Conservation (phyloP, 2,113 vertebrate species). For the Thinocorus orbignyianus region DNA sequence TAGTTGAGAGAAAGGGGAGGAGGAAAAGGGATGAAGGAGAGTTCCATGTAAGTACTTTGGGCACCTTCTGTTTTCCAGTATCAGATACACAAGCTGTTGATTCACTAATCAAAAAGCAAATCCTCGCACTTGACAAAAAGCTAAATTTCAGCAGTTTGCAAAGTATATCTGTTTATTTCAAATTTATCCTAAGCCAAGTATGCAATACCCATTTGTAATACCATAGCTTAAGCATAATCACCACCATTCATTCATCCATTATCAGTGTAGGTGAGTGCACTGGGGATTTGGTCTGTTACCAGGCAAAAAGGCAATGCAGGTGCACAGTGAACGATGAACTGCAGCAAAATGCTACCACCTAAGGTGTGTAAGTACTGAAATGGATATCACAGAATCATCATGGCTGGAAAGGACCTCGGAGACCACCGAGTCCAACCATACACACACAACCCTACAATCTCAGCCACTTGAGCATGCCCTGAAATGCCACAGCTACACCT, state of each 20-base stretch:
- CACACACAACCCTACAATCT: no score
- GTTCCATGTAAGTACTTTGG: not conserved
- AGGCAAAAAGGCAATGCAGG: not conserved
- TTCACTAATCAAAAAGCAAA: not conserved
- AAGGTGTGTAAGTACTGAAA: not conserved
- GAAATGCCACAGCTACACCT: no score
- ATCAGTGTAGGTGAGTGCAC: rapidly evolving
- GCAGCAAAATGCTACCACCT: not conserved
- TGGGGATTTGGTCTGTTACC: not conserved
- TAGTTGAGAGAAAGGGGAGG: not conserved
- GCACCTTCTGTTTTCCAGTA: not conserved
- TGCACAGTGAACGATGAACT: not conserved
- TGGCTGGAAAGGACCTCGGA: no score
- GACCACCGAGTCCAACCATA: no score
- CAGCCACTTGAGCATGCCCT: no score
- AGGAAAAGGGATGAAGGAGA: not conserved
- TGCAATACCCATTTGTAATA: not conserved
- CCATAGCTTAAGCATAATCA: not conserved
- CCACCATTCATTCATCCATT: not conserved
- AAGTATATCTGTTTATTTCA: not conserved
- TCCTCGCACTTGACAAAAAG: not conserved
- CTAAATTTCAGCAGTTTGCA: not conserved
- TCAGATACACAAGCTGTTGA: not conserved
- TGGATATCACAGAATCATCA: not conserved
- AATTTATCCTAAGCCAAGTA: not conserved